Evolutionary conservation across 2,797 vertebrate species (phyloP).

Genomic region (Argya squamiceps): DNA sequence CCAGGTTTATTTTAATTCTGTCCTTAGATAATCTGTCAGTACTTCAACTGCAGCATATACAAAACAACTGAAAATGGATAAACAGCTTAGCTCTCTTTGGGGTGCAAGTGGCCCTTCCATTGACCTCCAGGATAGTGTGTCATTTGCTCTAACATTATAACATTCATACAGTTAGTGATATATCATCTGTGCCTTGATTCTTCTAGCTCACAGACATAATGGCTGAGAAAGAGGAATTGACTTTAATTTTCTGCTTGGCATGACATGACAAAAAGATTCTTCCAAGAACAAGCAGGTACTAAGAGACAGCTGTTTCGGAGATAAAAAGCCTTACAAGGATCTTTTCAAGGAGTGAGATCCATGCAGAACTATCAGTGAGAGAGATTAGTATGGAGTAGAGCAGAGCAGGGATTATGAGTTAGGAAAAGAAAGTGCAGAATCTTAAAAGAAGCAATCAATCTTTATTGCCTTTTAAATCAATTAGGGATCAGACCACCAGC

Average conservation of each 20-base stretch:
- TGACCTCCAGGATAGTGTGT: neutral
- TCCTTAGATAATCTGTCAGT: neutral
- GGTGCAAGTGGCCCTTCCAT: neutral
- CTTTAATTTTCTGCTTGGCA: neutral
- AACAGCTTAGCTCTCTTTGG: neutral
- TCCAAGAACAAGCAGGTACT: neutral
- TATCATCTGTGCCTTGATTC: neutral
- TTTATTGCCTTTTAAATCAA: constrained; percentile 24
- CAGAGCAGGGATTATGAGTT: neutral
- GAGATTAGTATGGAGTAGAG: neutral
- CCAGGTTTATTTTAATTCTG: neutral
- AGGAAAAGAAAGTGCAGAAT: neutral
- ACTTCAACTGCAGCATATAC: neutral
- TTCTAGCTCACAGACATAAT: neutral
- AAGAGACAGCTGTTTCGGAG: neutral
- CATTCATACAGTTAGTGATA: neutral
- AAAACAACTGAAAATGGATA: neutral
- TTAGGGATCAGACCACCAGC: constrained; percentile 8
- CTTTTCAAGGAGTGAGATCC: neutral
- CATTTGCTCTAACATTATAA: neutral
- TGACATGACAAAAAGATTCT: neutral
- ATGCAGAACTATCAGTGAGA: neutral
- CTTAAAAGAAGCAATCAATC: constrained; percentile 18
- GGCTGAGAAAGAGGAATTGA: neutral
- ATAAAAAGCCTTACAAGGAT: neutral